Percentiles rank a stretch among this genome's conserved stretches.
Conservation (phyloP, 2,797 vertebrate species). For the Cirrhinus mrigala region DNA sequence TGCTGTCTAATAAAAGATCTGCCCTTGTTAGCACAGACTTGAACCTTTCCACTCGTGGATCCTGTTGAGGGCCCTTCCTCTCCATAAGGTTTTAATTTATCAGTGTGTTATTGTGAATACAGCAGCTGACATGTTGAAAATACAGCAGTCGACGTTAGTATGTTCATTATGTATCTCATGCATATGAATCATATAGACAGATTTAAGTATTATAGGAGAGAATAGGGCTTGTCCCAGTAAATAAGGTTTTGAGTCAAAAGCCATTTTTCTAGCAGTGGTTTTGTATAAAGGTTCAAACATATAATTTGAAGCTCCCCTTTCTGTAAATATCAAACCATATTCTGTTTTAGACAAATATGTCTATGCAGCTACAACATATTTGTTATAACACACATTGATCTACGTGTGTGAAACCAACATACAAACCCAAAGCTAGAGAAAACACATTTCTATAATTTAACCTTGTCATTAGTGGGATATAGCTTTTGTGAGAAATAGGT, state of each 20-base stretch:
- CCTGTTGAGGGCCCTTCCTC: slow-evolving; percentile 7
- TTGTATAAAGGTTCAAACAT: not conserved
- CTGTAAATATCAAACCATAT: not conserved
- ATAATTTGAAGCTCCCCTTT: not conserved
- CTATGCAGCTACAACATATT: not conserved
- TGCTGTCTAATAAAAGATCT: slow-evolving; percentile 42
- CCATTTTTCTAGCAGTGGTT: not conserved
- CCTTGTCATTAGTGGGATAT: not conserved
- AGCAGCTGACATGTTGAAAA: not conserved
- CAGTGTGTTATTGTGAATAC: slow-evolving; percentile 5
- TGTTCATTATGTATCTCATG: not conserved
- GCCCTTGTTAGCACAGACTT: slow-evolving; percentile 44
- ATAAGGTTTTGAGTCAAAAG: not conserved
- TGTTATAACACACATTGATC: not conserved
- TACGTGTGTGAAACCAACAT: not conserved
- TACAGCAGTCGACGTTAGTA: not conserved
- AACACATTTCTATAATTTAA: not conserved
- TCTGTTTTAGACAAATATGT: not conserved
- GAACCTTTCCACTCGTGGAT: slow-evolving; percentile 31
- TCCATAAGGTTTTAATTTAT: slow-evolving; percentile 19
- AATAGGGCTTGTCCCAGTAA: not conserved
- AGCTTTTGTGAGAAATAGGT: not conserved
- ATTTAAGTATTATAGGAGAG: not conserved
- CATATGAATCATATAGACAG: not conserved
- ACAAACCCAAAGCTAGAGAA: not conserved